Conservation (phyloP, 2,797 vertebrate genomes). For the Ambastaia sidthimunki region DNA sequence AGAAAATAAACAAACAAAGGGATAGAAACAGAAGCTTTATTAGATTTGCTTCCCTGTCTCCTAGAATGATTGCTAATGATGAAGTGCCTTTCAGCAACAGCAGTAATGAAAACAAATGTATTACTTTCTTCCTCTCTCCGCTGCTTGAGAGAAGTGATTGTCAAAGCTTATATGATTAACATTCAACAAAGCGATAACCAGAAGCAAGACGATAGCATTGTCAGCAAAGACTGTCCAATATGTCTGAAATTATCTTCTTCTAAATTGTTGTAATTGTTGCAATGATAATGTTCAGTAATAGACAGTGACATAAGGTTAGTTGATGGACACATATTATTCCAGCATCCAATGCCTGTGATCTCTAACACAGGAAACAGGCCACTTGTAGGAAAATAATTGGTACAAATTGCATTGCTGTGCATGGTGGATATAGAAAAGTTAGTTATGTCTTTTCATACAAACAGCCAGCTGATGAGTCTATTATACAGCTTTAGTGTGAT, state of each 20-base stretch:
- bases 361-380: background rate
- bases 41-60: conserved; percentile 37
- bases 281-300: conserved; percentile 6
- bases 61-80: conserved; percentile 43
- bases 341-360: background rate
- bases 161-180: conserved; percentile 48
- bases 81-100: conserved; percentile 33
- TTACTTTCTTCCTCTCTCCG: conserved; percentile 19
- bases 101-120: conserved; percentile 49
- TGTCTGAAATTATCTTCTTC: background rate
- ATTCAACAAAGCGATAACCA: conserved; percentile 36
- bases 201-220: conserved; percentile 33
- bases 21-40: conserved; percentile 38
- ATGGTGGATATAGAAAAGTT: background rate
- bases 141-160: conserved; percentile 45
- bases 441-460: background rate
- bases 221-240: conserved; percentile 37
- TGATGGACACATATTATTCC: conserved; percentile 11
- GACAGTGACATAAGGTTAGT: background rate
- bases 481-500: too few relatives aligned
- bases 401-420: background rate
- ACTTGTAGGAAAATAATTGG: background rate
- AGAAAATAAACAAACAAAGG: conserved; percentile 17
- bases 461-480: too few relatives aligned
- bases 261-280: conserved; percentile 15